These are phyloP conservation scores for Caenorhabditis sinica DNA, from an alignment of 2,888 invertebrate species.

Conservation along the genomic window DNA sequence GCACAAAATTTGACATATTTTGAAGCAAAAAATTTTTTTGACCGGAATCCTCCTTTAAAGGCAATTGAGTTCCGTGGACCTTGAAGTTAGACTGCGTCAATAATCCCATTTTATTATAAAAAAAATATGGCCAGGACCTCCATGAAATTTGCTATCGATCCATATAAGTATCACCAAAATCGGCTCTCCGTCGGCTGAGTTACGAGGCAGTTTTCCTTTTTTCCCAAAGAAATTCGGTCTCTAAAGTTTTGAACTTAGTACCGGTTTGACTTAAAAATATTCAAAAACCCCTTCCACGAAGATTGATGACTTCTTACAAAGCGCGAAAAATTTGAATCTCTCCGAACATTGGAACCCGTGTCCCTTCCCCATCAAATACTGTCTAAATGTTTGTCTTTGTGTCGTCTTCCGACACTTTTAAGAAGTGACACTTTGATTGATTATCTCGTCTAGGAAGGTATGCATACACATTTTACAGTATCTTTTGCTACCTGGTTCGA, in stretches of 20 bases:
- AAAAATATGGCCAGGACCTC: no score
- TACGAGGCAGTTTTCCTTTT: no score
- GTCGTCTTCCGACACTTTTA: background rate
- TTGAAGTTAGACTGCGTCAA: no score
- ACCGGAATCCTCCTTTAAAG: no score
- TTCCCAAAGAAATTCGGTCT: no score
- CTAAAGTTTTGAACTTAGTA: background rate
- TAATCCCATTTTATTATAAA: no score
- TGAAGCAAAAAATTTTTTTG: no score
- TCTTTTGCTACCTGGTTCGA: background rate
- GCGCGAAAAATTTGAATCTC: constrained; percentile 35
- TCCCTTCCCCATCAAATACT: constrained; percentile 5
- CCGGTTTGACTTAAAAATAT: background rate
- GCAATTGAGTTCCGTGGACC: no score
- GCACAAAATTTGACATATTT: no score
- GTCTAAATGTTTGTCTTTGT: constrained; percentile 20
- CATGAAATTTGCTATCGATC: no score
- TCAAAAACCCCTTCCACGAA: background rate
- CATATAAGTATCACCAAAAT: no score
- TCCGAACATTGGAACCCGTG: constrained; percentile 20
- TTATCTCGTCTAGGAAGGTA: constrained; percentile 8
- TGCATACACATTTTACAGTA: constrained; percentile 23
- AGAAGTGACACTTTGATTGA: constrained; percentile 32
- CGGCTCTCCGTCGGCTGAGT: no score
- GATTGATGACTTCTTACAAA: constrained; percentile 22